Base-by-base conservation (phyloP, 2,113 vertebrate species). In the Nesogale talazaci region DNA sequence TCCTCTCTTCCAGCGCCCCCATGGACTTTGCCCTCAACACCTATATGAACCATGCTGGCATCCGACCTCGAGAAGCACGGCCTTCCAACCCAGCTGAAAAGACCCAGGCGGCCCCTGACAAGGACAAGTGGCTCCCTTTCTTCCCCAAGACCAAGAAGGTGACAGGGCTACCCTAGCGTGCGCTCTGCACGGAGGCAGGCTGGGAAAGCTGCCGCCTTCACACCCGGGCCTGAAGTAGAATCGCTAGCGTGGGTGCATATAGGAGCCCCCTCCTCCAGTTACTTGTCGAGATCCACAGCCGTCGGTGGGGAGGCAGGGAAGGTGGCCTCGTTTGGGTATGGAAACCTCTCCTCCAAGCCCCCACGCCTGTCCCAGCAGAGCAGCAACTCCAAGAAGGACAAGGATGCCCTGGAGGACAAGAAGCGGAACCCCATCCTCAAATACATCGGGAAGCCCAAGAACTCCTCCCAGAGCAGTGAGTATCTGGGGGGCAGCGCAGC, bases 101-200 rank as follows among this genome's bases (percentile, higher is more conserved):
- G 97, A 83, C 96, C 86, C 98, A 95, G 1, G 63, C 96, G 15
- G 95, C 97, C n/a, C 97, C 97, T 0, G 99, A 99, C 97, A 99
- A 98, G 96, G 99, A 99, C 95, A 99, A 99, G 97, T 99, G 99
- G 99, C 97, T 99, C 0, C 97, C 98, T 0, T 99, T 99, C 97
- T 98, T 99, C 95, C 98, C 98, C 56, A 99, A 99, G 96, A 84
- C 98, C n/a, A 99, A 99, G 87, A 99, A 99, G 99, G 99, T 99
- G 89, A 90, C 94, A 83, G 59, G 10, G 4, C 20, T 29, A 0
- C 34, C 65, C 42, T 22, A 27, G 29, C 78, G 19, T 69, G 1
- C 0, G 22, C 67, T 74, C 67, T 69, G 20, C 15, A 3, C 20
- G 57, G 59, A 56, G n/a, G 3, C 31, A 57, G 67, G 9, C 36